Conservation (phyloP, 2,797 vertebrate genomes). For the Pogoniulus pusillus region DNA sequence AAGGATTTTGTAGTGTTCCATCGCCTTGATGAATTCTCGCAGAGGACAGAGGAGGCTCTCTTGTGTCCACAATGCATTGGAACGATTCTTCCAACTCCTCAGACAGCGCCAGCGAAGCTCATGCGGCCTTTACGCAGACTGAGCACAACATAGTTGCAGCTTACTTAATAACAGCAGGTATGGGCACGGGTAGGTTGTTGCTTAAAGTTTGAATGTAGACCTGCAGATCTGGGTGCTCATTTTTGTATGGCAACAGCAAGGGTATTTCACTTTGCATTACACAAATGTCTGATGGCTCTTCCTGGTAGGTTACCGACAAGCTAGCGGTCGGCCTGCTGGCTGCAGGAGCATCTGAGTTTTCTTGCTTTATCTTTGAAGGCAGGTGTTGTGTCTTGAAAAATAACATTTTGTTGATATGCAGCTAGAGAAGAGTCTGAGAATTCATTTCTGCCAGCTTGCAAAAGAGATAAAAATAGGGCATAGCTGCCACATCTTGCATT, state of each 20-base stretch:
- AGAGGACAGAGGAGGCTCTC: conserved; percentile 1
- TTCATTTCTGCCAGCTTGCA: conserved; percentile 61
- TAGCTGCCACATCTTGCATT: conserved; percentile 57
- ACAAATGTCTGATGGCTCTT: not conserved
- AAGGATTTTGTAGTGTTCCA: not conserved
- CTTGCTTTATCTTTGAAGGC: not conserved
- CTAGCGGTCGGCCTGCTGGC: not conserved
- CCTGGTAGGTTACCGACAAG: not conserved
- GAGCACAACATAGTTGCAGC: conserved; percentile 94
- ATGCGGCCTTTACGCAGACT: conserved; percentile 88
- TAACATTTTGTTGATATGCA: conserved; percentile 16
- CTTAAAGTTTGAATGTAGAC: not conserved
- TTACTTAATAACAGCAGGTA: conserved; percentile 97
- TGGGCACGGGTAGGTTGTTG: not conserved
- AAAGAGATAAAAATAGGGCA: conserved; percentile 56
- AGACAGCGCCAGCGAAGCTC: conserved; percentile 71
- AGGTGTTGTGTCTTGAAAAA: not conserved
- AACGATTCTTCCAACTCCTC: conserved; percentile 78
- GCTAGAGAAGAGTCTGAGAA: conserved; percentile 37
- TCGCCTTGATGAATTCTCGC: conserved; percentile 14
- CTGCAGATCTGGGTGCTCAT: not conserved
- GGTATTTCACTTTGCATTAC: not conserved
- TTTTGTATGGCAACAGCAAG: not conserved
- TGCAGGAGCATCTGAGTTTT: not conserved
- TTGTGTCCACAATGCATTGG: conserved; percentile 70